Conservation (phyloP, 2,113 vertebrate species). For the Melanocharis versteri region DNA sequence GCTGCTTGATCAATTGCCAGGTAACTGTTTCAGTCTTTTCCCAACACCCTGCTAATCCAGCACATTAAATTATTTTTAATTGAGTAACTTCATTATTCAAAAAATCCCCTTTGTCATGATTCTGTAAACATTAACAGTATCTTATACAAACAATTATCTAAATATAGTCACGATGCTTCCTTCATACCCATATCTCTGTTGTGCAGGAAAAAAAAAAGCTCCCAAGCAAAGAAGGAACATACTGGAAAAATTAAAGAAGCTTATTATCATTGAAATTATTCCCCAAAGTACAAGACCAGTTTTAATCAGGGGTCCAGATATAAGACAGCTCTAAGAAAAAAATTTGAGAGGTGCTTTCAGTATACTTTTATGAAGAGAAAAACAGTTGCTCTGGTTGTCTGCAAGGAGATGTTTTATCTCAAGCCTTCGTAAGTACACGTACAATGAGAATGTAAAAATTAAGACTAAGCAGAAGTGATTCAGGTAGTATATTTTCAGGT, state of each 20-base stretch:
- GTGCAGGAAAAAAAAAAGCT: neutral
- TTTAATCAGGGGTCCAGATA: neutral
- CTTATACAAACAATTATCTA: constrained; percentile 9
- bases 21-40: constrained; percentile 40
- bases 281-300: neutral
- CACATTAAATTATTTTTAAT: constrained; percentile 62
- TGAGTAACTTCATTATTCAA: constrained; percentile 52
- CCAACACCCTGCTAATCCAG: constrained; percentile 34
- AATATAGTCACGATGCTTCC: neutral
- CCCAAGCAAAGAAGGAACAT: neutral
- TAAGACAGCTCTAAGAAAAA: neutral
- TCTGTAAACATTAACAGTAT: neutral
- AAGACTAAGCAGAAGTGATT: neutral
- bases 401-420: neutral
- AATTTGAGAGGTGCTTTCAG: neutral
- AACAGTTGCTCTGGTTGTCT: neutral
- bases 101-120: constrained; percentile 37
- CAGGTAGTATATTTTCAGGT: neutral
- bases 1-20: constrained; percentile 59
- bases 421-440: neutral
- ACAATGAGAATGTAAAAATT: neutral
- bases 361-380: neutral
- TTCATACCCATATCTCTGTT: neutral
- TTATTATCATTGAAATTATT: neutral
- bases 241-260: neutral